These are phyloP conservation scores for Cyrtorhinus lividipennis DNA, from an alignment of 1,140 invertebrate genomes.

Conservation along the genomic window DNA sequence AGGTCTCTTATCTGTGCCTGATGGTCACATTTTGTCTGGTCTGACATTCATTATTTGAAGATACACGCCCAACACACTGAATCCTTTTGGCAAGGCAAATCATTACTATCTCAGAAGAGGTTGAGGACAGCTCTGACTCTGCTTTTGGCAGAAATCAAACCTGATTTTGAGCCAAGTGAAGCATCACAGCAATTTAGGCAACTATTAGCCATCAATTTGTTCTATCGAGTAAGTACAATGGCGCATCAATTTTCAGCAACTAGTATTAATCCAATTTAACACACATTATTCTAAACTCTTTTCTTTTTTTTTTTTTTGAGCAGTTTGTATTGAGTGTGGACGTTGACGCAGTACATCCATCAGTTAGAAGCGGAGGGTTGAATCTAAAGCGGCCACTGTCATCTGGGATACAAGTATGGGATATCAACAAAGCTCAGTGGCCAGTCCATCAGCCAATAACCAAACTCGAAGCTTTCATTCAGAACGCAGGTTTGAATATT, in stretches of 20 bases:
- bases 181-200: slow-evolving; percentile 43
- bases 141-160: slow-evolving; percentile 4
- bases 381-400: slow-evolving; percentile 42
- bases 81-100: neutral
- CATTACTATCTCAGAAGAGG: neutral
- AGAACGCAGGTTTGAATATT: slow-evolving; percentile 40
- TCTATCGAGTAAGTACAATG: slow-evolving; percentile 41
- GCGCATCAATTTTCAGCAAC: too few relatives aligned
- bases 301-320: too few relatives aligned
- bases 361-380: slow-evolving; percentile 13
- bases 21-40: neutral
- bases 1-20: neutral
- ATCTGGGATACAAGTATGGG: slow-evolving; percentile 52
- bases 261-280: too few relatives aligned
- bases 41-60: slow-evolving; percentile 27
- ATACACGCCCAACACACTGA: slow-evolving; percentile 10
- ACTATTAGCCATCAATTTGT: slow-evolving; percentile 46
- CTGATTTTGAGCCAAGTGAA: slow-evolving; percentile 30
- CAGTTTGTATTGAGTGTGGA: neutral
- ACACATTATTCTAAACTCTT: too few relatives aligned
- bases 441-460: slow-evolving; percentile 30
- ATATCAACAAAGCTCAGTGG: slow-evolving; percentile 37
- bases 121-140: neutral
- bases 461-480: slow-evolving; percentile 58
- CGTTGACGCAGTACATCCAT: neutral